A percentile compares a stretch with the other conserved stretches of the same genome.
Conservation (phyloP, 2,888 invertebrate genomes). For the Bombylius discolor region DNA sequence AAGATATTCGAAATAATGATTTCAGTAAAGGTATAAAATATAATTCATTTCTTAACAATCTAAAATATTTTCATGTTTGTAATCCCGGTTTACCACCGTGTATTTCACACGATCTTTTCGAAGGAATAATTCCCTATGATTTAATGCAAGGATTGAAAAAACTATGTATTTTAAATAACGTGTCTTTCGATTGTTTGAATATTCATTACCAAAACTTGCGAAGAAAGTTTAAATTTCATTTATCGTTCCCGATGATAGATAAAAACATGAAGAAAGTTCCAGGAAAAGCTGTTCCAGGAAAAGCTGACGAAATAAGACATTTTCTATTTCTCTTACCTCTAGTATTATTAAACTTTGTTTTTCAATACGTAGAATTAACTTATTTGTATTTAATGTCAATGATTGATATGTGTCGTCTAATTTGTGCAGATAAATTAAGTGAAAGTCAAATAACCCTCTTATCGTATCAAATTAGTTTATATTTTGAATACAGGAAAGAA, state of each 20-base stretch:
- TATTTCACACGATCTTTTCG: constrained; percentile 21
- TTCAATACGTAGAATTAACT: background rate
- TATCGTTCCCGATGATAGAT: background rate
- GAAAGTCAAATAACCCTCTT: background rate
- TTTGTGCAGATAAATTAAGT: background rate
- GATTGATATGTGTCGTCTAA: background rate
- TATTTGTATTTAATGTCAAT: background rate
- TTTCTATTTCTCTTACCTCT: background rate
- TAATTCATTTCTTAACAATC: constrained; percentile 18
- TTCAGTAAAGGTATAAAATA: constrained; percentile 17
- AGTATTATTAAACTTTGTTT: background rate
- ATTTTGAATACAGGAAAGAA: constrained; percentile 4
- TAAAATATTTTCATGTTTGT: constrained; percentile 20
- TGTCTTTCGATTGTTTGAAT: background rate
- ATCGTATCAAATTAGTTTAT: background rate
- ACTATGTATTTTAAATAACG: background rate
- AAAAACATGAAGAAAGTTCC: background rate
- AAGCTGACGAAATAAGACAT: background rate
- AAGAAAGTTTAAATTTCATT: background rate
- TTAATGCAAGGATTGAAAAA: constrained; percentile 15
- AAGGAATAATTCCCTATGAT: constrained; percentile 19
- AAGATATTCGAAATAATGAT: background rate
- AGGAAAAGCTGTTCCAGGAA: too few species aligned
- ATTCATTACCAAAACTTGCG: background rate
- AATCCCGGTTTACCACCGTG: constrained; percentile 21